Base-by-base conservation (phyloP, 2,797 vertebrate species). In the Acestrorhynchus altus region DNA sequence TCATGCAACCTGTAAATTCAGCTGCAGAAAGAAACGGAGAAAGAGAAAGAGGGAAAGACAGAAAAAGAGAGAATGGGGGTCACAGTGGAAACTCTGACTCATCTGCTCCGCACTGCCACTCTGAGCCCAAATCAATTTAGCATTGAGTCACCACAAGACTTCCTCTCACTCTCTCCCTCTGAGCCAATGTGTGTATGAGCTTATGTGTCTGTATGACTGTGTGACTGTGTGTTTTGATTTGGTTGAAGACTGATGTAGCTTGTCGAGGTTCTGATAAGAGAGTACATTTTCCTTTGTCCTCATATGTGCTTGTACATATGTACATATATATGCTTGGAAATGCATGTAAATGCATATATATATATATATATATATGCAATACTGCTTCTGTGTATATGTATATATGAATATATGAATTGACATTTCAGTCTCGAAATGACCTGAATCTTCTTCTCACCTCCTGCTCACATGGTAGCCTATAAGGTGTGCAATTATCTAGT, bases 31-130 rank as follows among this genome's bases (percentile, higher is more conserved):
- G 80, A 85, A 81, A 88, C 80, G 83, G 83, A 84, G 73, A 79
- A 70, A 85, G 83, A 89, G 87, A 83, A 78, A 83, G 73, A 74
- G 68, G 61, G 77, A 79, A 68, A 71, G 81, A 85, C 79, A 88
- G 81, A 83, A 83, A 84, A 72, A 79, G 71, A 85, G 84, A 90
- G 86, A 88, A 87, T 83, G 77, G 80, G 87, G 89, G 87, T 87
- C 86, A 87, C 90, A 93, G 82, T 94, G 92, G 92, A 94, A 94
- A 94, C 83, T 92, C 83, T 94, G 92, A 93, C 89, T 94, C 92
- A 93, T 86, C 84, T 88, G 87, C 81, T 81, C 89, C 89, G 86
- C 76, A 84, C 89, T 89, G 87, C 89, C 88, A 88, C 88, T 91
- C 85, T 88, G 86, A 94, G 90, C 89, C 87, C 92, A 92, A 93